Percentiles rank a stretch among this genome's conserved stretches.
Evolutionary conservation across 2,888 invertebrate genomes (phyloP).

Genomic region (Orthosia gothica): DNA sequence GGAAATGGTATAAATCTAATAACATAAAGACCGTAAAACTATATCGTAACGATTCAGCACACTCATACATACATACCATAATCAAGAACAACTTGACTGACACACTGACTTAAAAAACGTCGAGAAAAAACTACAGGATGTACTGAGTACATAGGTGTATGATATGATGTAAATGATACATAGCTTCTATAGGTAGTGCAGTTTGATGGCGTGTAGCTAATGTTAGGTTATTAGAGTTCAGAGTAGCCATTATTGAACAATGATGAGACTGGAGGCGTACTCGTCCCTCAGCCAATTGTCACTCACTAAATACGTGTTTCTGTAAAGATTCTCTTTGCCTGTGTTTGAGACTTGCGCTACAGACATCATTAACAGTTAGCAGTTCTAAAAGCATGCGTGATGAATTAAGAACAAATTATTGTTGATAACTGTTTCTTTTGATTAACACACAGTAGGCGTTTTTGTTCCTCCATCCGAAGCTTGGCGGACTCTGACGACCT

Average conservation of each 20-base stretch:
- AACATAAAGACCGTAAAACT: constrained; percentile 11
- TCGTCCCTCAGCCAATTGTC: constrained; percentile 63
- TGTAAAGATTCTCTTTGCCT: constrained; percentile 34
- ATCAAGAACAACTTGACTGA: constrained; percentile 47
- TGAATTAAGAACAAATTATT: constrained; percentile 56
- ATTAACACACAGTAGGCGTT: constrained; percentile 70
- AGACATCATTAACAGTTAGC: constrained; percentile 21
- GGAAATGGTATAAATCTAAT: background rate
- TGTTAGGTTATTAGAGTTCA: constrained; percentile 65
- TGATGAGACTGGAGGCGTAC: constrained; percentile 69
- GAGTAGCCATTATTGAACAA: constrained; percentile 65
- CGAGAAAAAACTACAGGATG: constrained; percentile 49
- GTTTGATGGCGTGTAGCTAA: constrained; percentile 68
- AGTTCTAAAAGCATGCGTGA: constrained; percentile 48
- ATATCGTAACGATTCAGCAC: constrained; percentile 16
- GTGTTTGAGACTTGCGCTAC: constrained; percentile 14
- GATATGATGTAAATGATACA: constrained; percentile 47
- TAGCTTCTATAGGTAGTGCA: constrained; percentile 49
- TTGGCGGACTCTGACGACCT: constrained; percentile 62
- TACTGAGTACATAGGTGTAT: constrained; percentile 32
- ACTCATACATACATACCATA: background rate
- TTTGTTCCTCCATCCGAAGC: constrained; percentile 59
- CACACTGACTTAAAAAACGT: constrained; percentile 50
- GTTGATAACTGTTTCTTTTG: constrained; percentile 61
- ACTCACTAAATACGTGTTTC: constrained; percentile 57